phyloP scores from a whole-genome alignment of 2,797 vertebrate species.

The Setipinna tenuifilis region DNA sequence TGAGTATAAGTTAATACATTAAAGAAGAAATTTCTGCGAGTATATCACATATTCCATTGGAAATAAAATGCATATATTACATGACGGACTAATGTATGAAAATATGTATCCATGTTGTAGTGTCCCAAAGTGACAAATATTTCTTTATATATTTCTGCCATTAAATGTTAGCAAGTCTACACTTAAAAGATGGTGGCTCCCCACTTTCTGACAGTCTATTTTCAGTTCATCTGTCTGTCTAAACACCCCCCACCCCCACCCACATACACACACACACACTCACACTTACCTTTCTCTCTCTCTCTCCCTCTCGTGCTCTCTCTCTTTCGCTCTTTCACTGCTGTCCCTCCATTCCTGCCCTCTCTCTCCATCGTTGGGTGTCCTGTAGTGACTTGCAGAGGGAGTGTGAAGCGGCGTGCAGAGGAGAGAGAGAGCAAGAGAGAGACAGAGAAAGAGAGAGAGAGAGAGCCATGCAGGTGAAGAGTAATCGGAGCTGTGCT shows the following conservation, averaged over 20 bases:
- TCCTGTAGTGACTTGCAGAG: slow-evolving; percentile 68
- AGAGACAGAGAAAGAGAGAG: too few species aligned
- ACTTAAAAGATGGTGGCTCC: not conserved
- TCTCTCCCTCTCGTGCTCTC: not conserved
- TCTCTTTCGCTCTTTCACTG: not conserved
- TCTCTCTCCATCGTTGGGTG: slow-evolving; percentile 35
- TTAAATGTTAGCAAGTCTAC: not conserved
- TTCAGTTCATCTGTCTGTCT: not conserved
- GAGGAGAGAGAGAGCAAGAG: not conserved
- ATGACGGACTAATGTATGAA: not conserved
- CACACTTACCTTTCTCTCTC: not conserved
- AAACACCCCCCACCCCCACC: not conserved
- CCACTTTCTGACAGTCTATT: not conserved
- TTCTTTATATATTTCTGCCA: not conserved
- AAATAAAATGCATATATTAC: not conserved
- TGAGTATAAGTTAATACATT: too few species aligned
- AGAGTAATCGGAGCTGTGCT: slow-evolving; percentile 66
- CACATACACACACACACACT: not conserved
- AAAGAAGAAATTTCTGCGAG: too few species aligned
- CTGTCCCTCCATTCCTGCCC: not conserved
- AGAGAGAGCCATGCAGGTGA: slow-evolving; percentile 58
- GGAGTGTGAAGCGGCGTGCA: slow-evolving; percentile 33
- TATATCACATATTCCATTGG: not conserved
- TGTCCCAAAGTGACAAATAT: not conserved
- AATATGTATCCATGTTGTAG: not conserved